These are phyloP conservation scores for Microctonus aethiopoides DNA, from an alignment of 2,888 invertebrate genomes.

Conservation along the genomic window DNA sequence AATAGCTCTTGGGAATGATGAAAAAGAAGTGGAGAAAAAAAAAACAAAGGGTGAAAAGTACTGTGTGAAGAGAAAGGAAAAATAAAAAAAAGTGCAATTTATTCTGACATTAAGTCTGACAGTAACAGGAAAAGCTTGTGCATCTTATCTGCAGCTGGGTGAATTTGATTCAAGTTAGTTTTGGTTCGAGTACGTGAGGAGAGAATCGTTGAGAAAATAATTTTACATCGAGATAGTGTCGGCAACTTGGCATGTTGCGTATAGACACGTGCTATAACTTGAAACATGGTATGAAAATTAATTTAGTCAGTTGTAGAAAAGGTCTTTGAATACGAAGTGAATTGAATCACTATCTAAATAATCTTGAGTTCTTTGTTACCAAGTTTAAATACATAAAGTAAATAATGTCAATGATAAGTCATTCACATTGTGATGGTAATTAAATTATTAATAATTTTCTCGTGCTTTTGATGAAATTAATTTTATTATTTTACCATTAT, in stretches of 20 bases:
- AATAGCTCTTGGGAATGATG: background rate
- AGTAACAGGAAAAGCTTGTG: constrained; percentile 41
- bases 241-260: background rate
- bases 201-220: constrained; percentile 38
- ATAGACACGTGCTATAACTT: background rate
- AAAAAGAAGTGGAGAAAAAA: background rate
- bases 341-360: background rate
- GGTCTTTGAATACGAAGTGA: background rate
- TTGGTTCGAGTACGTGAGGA: background rate
- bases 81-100: constrained; percentile 34
- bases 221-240: constrained; percentile 29
- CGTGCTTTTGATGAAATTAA: background rate
- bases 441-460: background rate
- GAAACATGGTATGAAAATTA: constrained; percentile 11
- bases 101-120: constrained; percentile 43
- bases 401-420: background rate
- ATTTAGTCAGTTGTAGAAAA: constrained; percentile 12
- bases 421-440: background rate
- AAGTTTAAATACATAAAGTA: background rate
- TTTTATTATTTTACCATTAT: background rate
- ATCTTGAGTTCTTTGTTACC: background rate
- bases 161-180: background rate
- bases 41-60: background rate
- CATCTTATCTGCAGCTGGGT: constrained; percentile 33
- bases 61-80: constrained; percentile 3